Conservation (phyloP, 2,797 vertebrate species). For the Tapera naevia region DNA sequence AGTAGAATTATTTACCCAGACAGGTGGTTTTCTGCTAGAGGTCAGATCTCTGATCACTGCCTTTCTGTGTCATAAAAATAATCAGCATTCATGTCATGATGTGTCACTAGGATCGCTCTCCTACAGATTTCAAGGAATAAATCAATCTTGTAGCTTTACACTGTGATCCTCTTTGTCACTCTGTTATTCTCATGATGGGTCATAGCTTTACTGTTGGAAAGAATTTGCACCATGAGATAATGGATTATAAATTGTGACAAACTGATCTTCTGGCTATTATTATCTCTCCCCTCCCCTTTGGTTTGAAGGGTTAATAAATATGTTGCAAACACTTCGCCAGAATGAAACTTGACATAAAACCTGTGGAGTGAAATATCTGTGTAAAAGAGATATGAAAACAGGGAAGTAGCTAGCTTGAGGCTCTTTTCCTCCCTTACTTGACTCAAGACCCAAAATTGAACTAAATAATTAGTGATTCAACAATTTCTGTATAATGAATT, state of each 20-base stretch:
- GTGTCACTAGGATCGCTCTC: neutral
- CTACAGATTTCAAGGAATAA: neutral
- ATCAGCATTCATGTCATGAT: neutral
- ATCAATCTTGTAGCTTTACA: constrained; percentile 13
- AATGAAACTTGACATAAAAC: neutral
- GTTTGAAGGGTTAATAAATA: constrained; percentile 31
- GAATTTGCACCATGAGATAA: neutral
- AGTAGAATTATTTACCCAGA: constrained; percentile 43
- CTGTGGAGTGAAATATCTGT: neutral
- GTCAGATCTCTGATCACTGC: neutral
- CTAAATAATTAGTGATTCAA: neutral
- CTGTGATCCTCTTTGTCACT: neutral
- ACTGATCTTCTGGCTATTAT: neutral
- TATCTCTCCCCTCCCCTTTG: neutral
- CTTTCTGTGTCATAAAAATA: neutral
- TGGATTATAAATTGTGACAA: neutral
- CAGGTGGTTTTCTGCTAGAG: constrained; percentile 18
- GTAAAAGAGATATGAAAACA: neutral
- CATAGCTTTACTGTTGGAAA: neutral
- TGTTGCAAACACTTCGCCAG: neutral
- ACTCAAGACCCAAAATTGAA: neutral
- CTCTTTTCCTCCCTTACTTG: neutral
- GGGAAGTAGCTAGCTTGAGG: neutral
- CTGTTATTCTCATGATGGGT: neutral
- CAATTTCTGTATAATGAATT: neutral